phyloP scores from a whole-genome alignment of 2,888 invertebrate genomes.

The Caenorhabditis zanzibari region DNA sequence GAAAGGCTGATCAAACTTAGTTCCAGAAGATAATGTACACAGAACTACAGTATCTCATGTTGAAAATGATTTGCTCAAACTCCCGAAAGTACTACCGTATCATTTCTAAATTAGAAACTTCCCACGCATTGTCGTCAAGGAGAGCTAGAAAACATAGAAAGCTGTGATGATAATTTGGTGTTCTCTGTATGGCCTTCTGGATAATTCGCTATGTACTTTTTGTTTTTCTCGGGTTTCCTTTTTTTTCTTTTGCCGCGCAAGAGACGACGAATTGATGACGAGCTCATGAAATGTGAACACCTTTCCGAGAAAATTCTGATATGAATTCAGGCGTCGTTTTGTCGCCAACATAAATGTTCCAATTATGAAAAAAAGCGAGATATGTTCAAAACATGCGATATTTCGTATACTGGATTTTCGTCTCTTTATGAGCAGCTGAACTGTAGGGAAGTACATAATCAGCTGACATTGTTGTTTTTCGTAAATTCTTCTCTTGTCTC shows the following conservation, averaged over 20 bases:
- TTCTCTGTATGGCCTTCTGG: constrained; percentile 62
- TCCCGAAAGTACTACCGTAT: not conserved
- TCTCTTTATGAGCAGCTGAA: constrained; percentile 33
- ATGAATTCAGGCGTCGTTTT: constrained; percentile 35
- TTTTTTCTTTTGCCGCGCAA: constrained; percentile 24
- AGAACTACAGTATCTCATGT: constrained; percentile 35
- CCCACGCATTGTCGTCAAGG: constrained; percentile 24
- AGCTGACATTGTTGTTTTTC: constrained; percentile 48
- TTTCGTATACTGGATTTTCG: not conserved
- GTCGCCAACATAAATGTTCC: constrained; percentile 28
- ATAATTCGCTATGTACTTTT: constrained; percentile 61
- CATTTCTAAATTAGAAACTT: not conserved
- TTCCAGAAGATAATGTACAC: constrained; percentile 4
- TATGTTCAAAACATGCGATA: constrained; percentile 29
- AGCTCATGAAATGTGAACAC: constrained; percentile 41
- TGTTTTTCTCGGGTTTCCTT: constrained; percentile 56
- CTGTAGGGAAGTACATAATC: constrained; percentile 42
- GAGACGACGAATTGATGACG: constrained; percentile 46
- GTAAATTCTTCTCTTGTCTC: not conserved
- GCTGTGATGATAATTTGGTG: constrained; percentile 55
- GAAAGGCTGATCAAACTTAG: constrained; percentile 58
- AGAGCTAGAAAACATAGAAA: constrained; percentile 25
- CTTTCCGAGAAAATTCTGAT: constrained; percentile 47
- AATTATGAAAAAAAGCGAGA: constrained; percentile 36
- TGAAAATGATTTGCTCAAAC: constrained; percentile 13